Evolutionary conservation across 2,113 vertebrate genomes (phyloP).

Genomic region (Phycodurus eques): DNA sequence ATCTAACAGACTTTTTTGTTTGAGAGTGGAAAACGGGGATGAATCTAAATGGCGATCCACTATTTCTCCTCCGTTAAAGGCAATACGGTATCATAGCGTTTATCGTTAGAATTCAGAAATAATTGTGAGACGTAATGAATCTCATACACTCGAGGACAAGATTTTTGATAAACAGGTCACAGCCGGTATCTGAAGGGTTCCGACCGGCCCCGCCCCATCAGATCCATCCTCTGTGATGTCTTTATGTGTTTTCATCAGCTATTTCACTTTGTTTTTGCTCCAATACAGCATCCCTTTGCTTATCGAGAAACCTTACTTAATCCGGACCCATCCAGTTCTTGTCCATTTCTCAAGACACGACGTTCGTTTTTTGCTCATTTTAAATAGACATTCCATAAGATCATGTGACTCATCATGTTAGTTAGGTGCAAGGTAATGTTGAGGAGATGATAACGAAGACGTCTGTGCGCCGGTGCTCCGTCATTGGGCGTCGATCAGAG

Average conservation of each 20-base stretch:
- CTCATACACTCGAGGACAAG: conserved; percentile 23
- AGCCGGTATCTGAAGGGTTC: conserved; percentile 6
- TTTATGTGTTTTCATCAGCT: not conserved
- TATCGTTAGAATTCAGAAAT: conserved; percentile 40
- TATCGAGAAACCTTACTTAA: not conserved
- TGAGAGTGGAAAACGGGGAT: conserved; percentile 30
- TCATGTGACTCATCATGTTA: conserved; percentile 9
- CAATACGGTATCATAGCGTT: conserved; percentile 69
- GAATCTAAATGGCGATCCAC: conserved; percentile 37
- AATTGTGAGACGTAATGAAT: conserved; percentile 25
- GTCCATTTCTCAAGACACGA: not conserved
- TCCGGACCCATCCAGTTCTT: not conserved
- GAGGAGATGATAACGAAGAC: conserved; percentile 26
- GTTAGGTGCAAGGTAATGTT: conserved; percentile 5
- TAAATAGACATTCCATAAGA: not conserved
- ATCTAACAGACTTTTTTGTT: not conserved
- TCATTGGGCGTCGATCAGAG: conserved; percentile 6
- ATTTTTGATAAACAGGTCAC: conserved; percentile 17
- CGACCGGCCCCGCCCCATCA: not conserved
- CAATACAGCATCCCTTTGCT: not conserved
- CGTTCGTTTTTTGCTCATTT: conserved; percentile 2
- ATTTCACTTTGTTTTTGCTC: not conserved
- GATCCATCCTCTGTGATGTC: conserved; percentile 10
- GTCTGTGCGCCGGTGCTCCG: not conserved
- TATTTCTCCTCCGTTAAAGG: conserved; percentile 60